phyloP scores from a whole-genome alignment of 2,113 vertebrate genomes.

The Cardinalis cardinalis region DNA sequence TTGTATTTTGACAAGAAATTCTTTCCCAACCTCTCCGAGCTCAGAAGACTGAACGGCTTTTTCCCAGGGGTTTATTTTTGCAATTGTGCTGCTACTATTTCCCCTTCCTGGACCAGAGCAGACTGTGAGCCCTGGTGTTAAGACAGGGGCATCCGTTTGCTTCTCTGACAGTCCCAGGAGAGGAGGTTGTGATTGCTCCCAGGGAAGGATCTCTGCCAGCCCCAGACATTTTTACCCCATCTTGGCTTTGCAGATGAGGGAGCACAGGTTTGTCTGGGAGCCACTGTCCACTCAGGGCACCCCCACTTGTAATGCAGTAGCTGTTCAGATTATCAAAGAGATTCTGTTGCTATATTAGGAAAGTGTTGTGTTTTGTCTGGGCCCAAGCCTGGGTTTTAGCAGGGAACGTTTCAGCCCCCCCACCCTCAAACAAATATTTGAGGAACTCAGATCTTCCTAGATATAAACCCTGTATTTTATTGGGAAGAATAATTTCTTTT shows the following conservation, averaged over 20 bases:
- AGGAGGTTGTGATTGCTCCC: neutral
- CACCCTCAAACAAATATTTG: neutral
- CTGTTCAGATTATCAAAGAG: neutral
- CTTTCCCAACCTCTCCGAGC: neutral
- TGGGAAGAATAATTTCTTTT: neutral
- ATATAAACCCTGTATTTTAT: neutral
- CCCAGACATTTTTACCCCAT: neutral
- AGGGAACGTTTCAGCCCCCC: neutral
- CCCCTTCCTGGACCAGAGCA: neutral
- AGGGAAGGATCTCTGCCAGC: neutral
- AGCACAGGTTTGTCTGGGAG: neutral
- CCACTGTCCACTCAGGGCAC: accelerated
- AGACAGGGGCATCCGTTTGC: neutral
- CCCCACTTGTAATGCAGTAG: neutral
- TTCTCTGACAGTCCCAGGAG: neutral
- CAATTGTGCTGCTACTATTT: neutral
- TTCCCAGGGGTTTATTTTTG: constrained; percentile 23
- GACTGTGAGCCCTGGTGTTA: neutral
- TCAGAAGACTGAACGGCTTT: neutral
- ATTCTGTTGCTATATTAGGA: neutral
- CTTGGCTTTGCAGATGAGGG: neutral
- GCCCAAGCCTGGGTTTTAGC: neutral
- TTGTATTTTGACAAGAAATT: neutral
- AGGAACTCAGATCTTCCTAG: neutral
- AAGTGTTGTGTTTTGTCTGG: neutral